Evolutionary conservation across 1,140 invertebrate genomes (phyloP).

Genomic region (Drosophila kurseongensis): DNA sequence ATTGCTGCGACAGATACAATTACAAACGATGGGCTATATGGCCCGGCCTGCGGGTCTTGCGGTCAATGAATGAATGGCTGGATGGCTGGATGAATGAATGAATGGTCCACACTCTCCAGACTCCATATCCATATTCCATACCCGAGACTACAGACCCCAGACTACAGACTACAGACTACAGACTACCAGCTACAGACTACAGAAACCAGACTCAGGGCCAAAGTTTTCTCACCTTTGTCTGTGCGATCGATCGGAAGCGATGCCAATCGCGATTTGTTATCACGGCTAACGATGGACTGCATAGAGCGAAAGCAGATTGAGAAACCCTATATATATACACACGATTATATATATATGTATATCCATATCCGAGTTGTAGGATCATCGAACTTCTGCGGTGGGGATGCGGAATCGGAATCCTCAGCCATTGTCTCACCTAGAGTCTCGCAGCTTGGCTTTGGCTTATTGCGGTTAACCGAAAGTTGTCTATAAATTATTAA

Average conservation of each 20-base stretch:
- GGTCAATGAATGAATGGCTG: constrained; percentile 66
- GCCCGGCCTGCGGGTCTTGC: constrained; percentile 44
- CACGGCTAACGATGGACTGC: constrained; percentile 51
- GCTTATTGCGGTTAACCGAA: constrained; percentile 75
- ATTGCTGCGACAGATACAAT: constrained; percentile 82
- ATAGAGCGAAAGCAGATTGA: constrained; percentile 15
- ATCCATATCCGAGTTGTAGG: constrained; percentile 65
- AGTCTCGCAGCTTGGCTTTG: constrained; percentile 6
- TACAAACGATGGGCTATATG: constrained; percentile 65
- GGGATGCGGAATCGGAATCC: constrained; percentile 12
- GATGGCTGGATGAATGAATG: constrained; percentile 45
- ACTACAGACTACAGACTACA: not conserved
- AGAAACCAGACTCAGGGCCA: constrained; percentile 13
- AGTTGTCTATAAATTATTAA: constrained; percentile 84
- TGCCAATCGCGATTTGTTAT: constrained; percentile 78
- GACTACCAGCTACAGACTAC: not conserved
- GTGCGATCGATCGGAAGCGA: constrained; percentile 72
- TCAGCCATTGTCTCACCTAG: constrained; percentile 42
- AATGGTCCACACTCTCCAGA: constrained; percentile 16
- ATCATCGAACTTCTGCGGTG: constrained; percentile 76
- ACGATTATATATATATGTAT: constrained; percentile 23
- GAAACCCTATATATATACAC: constrained; percentile 51
- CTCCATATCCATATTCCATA: not conserved
- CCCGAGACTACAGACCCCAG: not conserved
- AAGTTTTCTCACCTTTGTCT: constrained; percentile 75